These are phyloP conservation scores for Lineus longissimus DNA, from an alignment of 1,140 invertebrate genomes.

Conservation along the genomic window DNA sequence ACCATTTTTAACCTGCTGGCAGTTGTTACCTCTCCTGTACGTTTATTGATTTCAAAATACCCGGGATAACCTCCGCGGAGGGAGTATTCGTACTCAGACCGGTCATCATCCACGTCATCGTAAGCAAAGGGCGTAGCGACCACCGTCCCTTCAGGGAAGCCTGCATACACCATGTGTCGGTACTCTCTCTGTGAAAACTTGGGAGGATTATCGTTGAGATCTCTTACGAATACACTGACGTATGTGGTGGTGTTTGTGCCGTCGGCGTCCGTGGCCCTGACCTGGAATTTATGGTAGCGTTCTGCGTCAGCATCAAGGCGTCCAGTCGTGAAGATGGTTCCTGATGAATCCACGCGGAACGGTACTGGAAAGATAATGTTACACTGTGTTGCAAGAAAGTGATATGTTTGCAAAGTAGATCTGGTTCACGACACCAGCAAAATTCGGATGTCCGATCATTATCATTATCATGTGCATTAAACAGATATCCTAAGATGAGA, in stretches of 20 bases:
- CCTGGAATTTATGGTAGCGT: conserved; percentile 12
- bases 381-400: not conserved
- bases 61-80: not conserved
- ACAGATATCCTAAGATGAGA: too few relatives aligned
- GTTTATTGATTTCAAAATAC: conserved; percentile 11
- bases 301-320: conserved; percentile 13
- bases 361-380: conserved; percentile 10
- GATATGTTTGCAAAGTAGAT: not conserved
- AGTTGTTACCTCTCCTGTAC: conserved; percentile 12
- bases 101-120: conserved; percentile 13
- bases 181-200: conserved; percentile 13
- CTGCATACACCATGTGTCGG: conserved; percentile 11
- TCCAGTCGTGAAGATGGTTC: conserved; percentile 9
- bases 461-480: too few relatives aligned
- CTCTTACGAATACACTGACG: conserved; percentile 9
- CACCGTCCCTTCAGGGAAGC: conserved; percentile 10
- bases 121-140: conserved; percentile 19
- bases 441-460: not conserved
- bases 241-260: conserved; percentile 9
- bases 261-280: conserved; percentile 9
- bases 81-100: conserved; percentile 14
- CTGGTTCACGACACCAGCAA: not conserved
- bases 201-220: conserved; percentile 17
- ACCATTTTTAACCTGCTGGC: not conserved
- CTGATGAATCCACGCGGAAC: conserved; percentile 7